Evolutionary conservation across 2,888 invertebrate genomes (phyloP).

Genomic region (Oeneis ivallda): DNA sequence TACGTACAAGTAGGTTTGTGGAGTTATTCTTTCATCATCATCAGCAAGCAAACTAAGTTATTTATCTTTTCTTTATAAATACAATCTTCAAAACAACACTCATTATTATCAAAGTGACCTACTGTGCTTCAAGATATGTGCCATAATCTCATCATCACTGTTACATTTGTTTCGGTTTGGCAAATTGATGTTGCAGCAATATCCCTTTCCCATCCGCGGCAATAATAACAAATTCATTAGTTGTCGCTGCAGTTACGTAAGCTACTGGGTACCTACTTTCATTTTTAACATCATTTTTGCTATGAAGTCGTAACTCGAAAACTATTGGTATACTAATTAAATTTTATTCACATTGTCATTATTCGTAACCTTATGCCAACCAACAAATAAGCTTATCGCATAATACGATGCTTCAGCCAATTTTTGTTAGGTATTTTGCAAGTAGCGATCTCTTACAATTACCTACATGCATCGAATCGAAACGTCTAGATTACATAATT

Average conservation of each 20-base stretch:
- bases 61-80: too few species aligned
- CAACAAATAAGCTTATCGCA: neutral
- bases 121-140: neutral
- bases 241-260: neutral
- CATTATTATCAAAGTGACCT: neutral
- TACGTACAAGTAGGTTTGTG: too few species aligned
- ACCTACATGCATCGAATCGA: too few species aligned
- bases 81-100: neutral
- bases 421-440: too few species aligned
- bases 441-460: too few species aligned
- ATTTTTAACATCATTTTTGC: slow-evolving; percentile 10
- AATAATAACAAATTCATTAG: slow-evolving; percentile 3
- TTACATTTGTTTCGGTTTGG: neutral
- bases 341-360: neutral
- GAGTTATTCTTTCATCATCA: too few species aligned
- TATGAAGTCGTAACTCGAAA: neutral
- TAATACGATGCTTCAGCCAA: too few species aligned
- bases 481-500: too few species aligned
- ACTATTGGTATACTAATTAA: neutral
- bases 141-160: neutral
- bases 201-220: neutral
- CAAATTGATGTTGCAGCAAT: slow-evolving; percentile 14
- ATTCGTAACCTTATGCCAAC: neutral
- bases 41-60: too few species aligned
- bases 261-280: neutral